Evolutionary conservation across 2,888 invertebrate genomes (phyloP).

Genomic region (Rhagonycha fulva): DNA sequence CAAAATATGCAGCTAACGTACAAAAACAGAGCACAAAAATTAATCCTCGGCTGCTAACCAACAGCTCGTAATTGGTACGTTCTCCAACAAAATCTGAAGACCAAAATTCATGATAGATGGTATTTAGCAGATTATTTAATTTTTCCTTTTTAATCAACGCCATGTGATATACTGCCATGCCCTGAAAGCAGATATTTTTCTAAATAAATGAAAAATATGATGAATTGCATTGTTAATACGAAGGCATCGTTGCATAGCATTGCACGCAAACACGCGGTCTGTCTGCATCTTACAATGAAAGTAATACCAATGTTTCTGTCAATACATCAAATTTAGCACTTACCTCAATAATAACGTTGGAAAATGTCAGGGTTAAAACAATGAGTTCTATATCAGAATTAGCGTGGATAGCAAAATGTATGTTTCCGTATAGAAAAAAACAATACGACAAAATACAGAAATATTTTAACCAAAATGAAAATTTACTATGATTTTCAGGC

Average conservation of each 20-base stretch:
- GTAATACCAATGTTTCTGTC: too few species aligned
- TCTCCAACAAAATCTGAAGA: background rate
- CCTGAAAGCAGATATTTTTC: too few species aligned
- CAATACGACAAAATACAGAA: background rate
- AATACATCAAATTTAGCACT: background rate
- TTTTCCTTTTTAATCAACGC: background rate
- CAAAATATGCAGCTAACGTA: too few species aligned
- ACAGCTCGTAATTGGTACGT: background rate
- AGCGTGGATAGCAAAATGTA: too few species aligned
- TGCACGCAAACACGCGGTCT: too few species aligned
- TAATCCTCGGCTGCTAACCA: too few species aligned
- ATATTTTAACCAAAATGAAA: background rate
- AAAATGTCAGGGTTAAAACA: background rate
- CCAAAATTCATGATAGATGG: constrained; percentile 3
- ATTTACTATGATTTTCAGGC: background rate
- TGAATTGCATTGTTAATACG: too few species aligned
- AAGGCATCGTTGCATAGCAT: too few species aligned
- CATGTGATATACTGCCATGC: background rate
- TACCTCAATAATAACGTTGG: background rate
- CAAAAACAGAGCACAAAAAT: too few species aligned
- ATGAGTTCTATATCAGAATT: background rate
- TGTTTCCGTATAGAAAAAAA: background rate
- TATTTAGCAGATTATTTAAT: background rate
- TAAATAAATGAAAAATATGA: too few species aligned
- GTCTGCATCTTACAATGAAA: too few species aligned